These are phyloP conservation scores for Deroptyus accipitrinus DNA, from an alignment of 2,113 vertebrate species.

Conservation along the genomic window DNA sequence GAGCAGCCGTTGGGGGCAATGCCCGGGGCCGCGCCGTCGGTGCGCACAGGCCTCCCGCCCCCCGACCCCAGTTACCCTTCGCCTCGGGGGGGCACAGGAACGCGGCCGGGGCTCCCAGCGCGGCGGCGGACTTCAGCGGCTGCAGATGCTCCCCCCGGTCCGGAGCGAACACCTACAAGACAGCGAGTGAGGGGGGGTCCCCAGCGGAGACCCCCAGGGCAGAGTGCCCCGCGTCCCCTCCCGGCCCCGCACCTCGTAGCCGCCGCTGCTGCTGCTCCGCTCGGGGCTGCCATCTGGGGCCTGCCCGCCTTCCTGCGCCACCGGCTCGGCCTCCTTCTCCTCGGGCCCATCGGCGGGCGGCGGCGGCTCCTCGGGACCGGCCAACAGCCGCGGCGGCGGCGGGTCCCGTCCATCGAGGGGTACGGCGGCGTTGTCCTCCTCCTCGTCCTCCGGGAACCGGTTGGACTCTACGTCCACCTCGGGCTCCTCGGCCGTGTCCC, in stretches of 20 bases:
- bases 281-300: constrained; percentile 74
- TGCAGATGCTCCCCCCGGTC: constrained; percentile 81
- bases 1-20: neutral
- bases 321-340: constrained; percentile 68
- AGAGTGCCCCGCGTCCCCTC: neutral
- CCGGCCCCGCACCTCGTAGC: constrained; percentile 67
- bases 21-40: neutral
- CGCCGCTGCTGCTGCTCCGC: constrained; percentile 59
- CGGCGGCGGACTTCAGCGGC: constrained; percentile 64
- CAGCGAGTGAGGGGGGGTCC: neutral
- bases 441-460: constrained; percentile 80
- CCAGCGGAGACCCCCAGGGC: neutral
- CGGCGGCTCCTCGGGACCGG: constrained; percentile 60
- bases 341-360: constrained; percentile 53
- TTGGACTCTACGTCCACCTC: constrained; percentile 94
- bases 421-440: constrained; percentile 12
- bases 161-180: constrained; percentile 82
- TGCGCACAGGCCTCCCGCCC: neutral
- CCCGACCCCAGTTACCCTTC: constrained; percentile 77
- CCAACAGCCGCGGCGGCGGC: constrained; percentile 54
- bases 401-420: neutral
- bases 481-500: constrained; percentile 88
- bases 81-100: constrained; percentile 80
- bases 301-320: constrained; percentile 31
- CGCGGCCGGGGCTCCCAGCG: constrained; percentile 67